Base-by-base conservation (phyloP, 2,888 invertebrate genomes). In the Dicranocentrus wangi region DNA sequence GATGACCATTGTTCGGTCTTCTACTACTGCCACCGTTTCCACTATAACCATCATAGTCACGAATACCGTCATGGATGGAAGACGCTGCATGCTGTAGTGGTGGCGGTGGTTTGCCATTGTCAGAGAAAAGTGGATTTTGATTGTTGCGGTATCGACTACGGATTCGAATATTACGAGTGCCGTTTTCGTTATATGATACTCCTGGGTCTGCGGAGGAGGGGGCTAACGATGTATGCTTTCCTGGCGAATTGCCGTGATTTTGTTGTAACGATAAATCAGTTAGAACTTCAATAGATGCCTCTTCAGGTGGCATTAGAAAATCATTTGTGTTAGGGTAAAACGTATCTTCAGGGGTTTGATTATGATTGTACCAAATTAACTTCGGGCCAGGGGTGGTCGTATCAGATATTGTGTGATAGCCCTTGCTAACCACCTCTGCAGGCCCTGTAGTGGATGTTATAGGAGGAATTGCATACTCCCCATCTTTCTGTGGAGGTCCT, bases 331-430 rank as follows among this genome's bases (percentile, higher is more conserved):
- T 75, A 0, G 76, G 75, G 19, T 76, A 68, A 65, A 76, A 81
- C 1, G 81, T 81, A 17, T 81, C 76, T 32, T 70, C 71, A 13
- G 81, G 81, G 5, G 75, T 73, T 65, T 75, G 81, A 3, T 76
- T 58, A 25, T 76, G 76, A 47, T 68, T 58, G 47, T 76, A 76
- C 76, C 76, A 76, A 58, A 76, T 28, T 25, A 58, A 58, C 68
- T 58, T 76, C 1, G 66, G 58, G 1, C 76, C 76, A 13, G 28
- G 23, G 2, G 76, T 76, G 13, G 58, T 60, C 17, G 68, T 68
- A 15, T 60, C 58, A 17, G 43, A 8, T 7, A 76, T 76, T 13
- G 76, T 76, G 21, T 76, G 68, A 28, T 76, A 76, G 8, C 76
- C 76, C 19, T 42, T 66, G 23, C n/a, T 27, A 1, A 21, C 60